Evolutionary conservation across 2,888 invertebrate species (phyloP).

Genomic region (Perithous albicinctus): DNA sequence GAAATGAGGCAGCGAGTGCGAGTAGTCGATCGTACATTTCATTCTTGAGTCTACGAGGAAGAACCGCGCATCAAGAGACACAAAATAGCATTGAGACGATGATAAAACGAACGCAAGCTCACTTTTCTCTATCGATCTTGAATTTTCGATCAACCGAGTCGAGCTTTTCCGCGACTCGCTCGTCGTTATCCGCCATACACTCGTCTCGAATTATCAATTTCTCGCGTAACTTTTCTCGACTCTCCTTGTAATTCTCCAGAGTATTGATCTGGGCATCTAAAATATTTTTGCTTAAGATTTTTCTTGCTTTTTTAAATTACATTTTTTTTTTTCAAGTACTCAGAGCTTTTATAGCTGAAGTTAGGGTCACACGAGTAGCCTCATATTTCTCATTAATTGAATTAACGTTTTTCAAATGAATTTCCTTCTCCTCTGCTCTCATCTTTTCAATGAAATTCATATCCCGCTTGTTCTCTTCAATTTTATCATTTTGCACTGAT

Average conservation of each 20-base stretch:
- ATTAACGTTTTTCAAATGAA: constrained; percentile 70
- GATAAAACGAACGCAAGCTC: neutral
- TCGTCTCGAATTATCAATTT: constrained; percentile 72
- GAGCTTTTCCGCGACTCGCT: constrained; percentile 69
- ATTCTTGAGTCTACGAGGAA: constrained; percentile 75
- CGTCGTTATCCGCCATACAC: constrained; percentile 68
- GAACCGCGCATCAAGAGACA: no score
- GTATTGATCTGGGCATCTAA: constrained; percentile 78
- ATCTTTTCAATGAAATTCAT: constrained; percentile 63
- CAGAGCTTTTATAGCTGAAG: constrained; percentile 76
- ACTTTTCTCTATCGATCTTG: constrained; percentile 78
- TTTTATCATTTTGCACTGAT: constrained; percentile 68
- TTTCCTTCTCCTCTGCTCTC: constrained; percentile 67
- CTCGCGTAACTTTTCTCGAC: constrained; percentile 69
- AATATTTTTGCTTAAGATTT: constrained; percentile 25
- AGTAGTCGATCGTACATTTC: constrained; percentile 76
- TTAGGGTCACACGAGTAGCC: constrained; percentile 70
- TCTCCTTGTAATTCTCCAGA: constrained; percentile 78
- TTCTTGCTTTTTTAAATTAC: neutral
- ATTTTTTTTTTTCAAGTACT: constrained; percentile 74
- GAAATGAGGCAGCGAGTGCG: constrained; percentile 73
- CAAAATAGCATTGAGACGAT: neutral
- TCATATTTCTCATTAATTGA: constrained; percentile 72
- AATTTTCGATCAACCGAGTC: constrained; percentile 73
- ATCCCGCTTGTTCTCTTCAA: constrained; percentile 64